These are phyloP conservation scores for Pogonognathellus flavescens DNA, from an alignment of 1,140 invertebrate species.

Conservation along the genomic window DNA sequence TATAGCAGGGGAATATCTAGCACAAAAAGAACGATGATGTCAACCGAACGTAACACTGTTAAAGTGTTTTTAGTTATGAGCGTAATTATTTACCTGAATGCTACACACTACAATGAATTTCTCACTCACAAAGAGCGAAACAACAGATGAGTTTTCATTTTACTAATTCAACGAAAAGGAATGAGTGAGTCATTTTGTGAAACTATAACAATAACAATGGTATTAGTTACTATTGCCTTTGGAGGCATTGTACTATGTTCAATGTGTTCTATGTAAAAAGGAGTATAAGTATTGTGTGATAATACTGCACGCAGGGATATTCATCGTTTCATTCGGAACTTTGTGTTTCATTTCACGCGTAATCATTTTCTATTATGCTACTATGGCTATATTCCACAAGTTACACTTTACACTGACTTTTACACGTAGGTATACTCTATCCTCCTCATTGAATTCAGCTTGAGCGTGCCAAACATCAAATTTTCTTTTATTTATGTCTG, in stretches of 20 bases:
- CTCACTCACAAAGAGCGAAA: too few species aligned
- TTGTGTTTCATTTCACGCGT: conserved; percentile 24
- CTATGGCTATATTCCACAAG: background rate
- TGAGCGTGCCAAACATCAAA: background rate
- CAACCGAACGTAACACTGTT: background rate
- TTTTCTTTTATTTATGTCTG: background rate
- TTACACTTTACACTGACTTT: background rate
- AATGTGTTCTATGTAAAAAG: too few species aligned
- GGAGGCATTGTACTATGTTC: too few species aligned
- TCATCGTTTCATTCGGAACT: background rate
- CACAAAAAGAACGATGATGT: conserved; percentile 19
- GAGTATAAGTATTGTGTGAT: too few species aligned
- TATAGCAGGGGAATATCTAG: too few species aligned
- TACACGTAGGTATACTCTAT: background rate
- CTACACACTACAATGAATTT: too few species aligned
- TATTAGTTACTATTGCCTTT: too few species aligned
- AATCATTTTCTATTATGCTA: background rate
- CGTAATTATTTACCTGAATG: too few species aligned
- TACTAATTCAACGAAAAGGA: background rate
- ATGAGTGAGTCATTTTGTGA: conserved; percentile 17
- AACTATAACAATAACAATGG: too few species aligned
- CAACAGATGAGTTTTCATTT: too few species aligned
- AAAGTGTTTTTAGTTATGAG: too few species aligned
- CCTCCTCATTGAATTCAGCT: background rate
- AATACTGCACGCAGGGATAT: too few species aligned